Evolutionary conservation across 2,888 invertebrate genomes (phyloP), one percentile per base, ranked within the genome.

Genomic region (Alloscopus bannaensis): DNA sequence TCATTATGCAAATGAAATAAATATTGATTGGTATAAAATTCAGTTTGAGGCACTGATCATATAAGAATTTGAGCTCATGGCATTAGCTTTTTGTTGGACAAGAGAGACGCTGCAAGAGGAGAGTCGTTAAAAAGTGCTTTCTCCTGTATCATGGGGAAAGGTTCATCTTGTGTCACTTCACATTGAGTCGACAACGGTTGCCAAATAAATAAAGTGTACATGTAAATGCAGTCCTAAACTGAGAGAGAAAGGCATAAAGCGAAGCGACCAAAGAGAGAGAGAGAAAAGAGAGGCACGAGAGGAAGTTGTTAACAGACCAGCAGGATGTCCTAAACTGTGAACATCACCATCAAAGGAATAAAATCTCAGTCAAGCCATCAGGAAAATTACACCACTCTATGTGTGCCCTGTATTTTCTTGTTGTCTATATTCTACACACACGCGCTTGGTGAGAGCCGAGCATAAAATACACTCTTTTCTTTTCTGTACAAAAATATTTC

Each of bases 341-440:
- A 47, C 75, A 76, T 76, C 66, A 68, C 75, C 75, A 60, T 76
- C 75, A 76, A 76, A 76, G 45, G 68, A 76, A 76, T 76, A 76
- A 76, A 76, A 66, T 76, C 69, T 77, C 69, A 77, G 76, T 62
- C 69, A 77, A 77, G 42, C 69, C 76, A 69, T 77, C 76, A 77
- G 76, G 76, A 77, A 77, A 77, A 77, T 77, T 77, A 77, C 60
- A 62, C 64, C 76, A 52, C 59, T 57, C 59, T 55, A 55, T 42
- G 28, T 18, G 24, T 26, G n/a, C 47, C 62, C 36, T 31, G 26
- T 24, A 62, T 24, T 13, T 62, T 28, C 40, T 29, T 66, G 20
- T 26, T 18, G n/a, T 26, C 31, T 31, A 11, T 18, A 18, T 50
- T 42, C 50, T 24, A 42, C 64, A 6, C 6, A 4, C 45, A n/a